Evolutionary conservation across 2,888 invertebrate genomes (phyloP), one percentile per base, ranked within the genome.

Genomic region (Cistogaster globosa): DNA sequence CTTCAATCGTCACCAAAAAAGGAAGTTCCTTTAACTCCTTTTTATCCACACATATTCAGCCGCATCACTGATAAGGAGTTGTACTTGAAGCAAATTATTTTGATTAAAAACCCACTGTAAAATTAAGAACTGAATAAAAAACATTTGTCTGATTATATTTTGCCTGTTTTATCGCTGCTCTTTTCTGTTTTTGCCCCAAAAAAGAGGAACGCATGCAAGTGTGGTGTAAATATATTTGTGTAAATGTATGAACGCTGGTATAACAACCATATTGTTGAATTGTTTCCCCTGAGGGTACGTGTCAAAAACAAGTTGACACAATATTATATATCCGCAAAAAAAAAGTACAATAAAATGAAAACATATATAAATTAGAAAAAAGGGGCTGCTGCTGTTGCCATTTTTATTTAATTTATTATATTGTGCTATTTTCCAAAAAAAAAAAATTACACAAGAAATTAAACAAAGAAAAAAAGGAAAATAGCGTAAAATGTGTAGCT

Each of bases 261-360:
- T 69, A 77, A 72, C 72, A 80, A 62, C 42, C 53, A 77, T 84
- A 69, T 84, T 77, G 84, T 84, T 85, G 81, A 76, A 71, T 65
- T 63, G 81, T 81, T 81, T 85, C 84, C 84, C 84, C 65, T 45
- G 84, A 53, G 81, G 72, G 32, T 58, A 85, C 68, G 81, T 82
- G 81, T 85, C 77, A 78, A 60, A 84, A 85, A 84, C 77, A 81
- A 85, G 69, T 85, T 82, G 84, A 82, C 84, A 85, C 78, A 75
- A 72, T 85, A 74, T 85, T 78, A 78, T 74, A 69, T 58, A 85
- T 74, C 78, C 69, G 68, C 53, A 84, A 62, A 48, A 45, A 22
- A 55, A 68, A n/a, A n/a, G n/a, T 38, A 55, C 36, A 20, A 20
- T 42, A 14, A 18, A 63, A 76, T 63, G 58, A 82, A 77, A 48